These are phyloP conservation scores for Dipus sagitta DNA, from an alignment of 2,797 vertebrate species.

Conservation along the genomic window DNA sequence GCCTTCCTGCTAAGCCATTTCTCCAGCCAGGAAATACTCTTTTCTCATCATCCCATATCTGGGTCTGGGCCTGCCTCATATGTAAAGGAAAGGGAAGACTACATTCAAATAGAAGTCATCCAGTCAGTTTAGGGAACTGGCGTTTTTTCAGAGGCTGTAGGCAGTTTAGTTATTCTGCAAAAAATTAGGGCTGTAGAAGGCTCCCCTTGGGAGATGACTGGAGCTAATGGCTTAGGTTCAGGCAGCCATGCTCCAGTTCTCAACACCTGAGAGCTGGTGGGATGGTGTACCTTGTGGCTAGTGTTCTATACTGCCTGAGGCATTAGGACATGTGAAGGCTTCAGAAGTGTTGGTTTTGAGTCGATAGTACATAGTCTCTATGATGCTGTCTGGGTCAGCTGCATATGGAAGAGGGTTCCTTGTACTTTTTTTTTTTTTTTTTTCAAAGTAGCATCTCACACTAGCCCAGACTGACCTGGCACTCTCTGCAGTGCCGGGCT, in stretches of 20 bases:
- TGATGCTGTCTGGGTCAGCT: conserved; percentile 89
- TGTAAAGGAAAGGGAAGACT: neutral
- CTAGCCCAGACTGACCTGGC: too few species aligned
- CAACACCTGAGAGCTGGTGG: neutral
- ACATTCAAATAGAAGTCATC: neutral
- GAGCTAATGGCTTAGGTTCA: neutral
- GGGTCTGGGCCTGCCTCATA: neutral
- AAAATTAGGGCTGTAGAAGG: neutral
- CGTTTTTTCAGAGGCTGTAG: neutral
- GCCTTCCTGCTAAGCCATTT: too few species aligned
- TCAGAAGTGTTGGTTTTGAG: neutral
- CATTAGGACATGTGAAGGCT: neutral
- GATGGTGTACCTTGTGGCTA: neutral
- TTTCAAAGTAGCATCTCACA: too few species aligned
- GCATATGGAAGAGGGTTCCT: conserved; percentile 91
- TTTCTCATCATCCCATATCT: neutral
- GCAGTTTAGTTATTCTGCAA: neutral
- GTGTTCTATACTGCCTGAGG: neutral
- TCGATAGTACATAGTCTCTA: conserved; percentile 54
- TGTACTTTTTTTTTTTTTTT: neutral
- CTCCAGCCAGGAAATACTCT: neutral
- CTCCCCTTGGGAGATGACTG: neutral
- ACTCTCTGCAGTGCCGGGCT: too few species aligned
- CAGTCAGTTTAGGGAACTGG: neutral
- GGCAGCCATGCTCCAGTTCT: neutral